Evolutionary conservation across 2,888 invertebrate species (phyloP), one percentile per base, ranked within the genome.

Genomic region (Scaptomyza polygonia): DNA sequence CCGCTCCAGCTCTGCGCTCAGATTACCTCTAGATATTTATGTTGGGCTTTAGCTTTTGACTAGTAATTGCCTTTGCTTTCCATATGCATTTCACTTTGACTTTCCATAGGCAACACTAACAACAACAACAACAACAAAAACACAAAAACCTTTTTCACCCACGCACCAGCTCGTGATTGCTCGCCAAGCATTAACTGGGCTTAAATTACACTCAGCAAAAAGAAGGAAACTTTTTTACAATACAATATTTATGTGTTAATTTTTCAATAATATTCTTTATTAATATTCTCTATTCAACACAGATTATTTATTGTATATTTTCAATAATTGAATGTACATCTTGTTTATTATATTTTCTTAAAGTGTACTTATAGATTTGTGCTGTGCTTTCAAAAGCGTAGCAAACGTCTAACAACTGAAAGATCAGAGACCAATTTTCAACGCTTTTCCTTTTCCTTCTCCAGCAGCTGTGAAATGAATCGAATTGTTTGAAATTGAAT

Each of bases 71-170:
- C 65, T 71, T 65, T 83, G 86, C 82, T 83, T 83, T 83, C 82
- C 83, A 86, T 73, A 67, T 71, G 59, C 86, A 86, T 83, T 83
- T 83, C 82, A 83, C 88, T 83, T 83, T 83, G 82, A 86, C 82
- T 83, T 83, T 83, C 82, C 61, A 72, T 64, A 39, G 61, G 54
- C 32, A 64, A 66, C 14, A 39, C 40, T 34, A 42, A 27, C 18
- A 48, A 56, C 12, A 21, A 21, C 1, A 21, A 21, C 21, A 21
- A 21, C 21, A 21, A 1, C 1, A 21, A 21, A 21, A 21, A 21
- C 1, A 21, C 1, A 52, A 65, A 72, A 67, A 48, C 79, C 80
- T 77, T 74, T 84, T 69, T 80, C 80, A 67, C 88, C 88, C 86
- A 87, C 80, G 77, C 77, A 68, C 42, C 69, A 56, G 30, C 63